Conservation (phyloP, 2,113 vertebrate genomes). For the Craseonycteris thonglongyai region DNA sequence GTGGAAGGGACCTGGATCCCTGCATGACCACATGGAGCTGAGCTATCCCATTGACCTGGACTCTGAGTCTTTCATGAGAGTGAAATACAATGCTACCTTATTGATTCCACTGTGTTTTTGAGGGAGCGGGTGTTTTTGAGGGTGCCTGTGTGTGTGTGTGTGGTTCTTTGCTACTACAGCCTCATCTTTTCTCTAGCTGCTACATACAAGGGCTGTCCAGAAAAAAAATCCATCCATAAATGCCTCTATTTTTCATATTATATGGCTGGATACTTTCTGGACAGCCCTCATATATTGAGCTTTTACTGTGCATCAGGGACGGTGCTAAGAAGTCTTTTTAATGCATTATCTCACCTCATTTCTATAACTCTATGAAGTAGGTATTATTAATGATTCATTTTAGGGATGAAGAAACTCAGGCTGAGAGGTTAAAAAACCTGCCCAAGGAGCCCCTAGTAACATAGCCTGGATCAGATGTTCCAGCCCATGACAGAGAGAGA, state of each 20-base stretch:
- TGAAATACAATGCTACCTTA: not conserved
- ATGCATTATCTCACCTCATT: not conserved
- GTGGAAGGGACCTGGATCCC: not conserved
- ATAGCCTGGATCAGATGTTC: not conserved
- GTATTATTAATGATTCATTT: not conserved
- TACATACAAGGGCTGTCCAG: too few species aligned
- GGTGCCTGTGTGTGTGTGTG: too few species aligned
- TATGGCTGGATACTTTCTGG: too few species aligned
- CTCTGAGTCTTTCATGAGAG: not conserved
- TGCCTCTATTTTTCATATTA: too few species aligned
- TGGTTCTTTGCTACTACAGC: not conserved
- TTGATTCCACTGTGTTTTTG: not conserved
- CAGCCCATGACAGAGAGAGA: not conserved
- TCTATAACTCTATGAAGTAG: not conserved
- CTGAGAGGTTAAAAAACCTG: not conserved
- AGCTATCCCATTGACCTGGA: not conserved
- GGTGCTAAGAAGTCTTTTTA: not conserved
- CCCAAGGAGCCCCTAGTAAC: not conserved
- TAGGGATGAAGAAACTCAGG: not conserved
- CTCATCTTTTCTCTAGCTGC: not conserved
- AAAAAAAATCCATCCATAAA: too few species aligned
- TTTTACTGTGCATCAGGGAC: not conserved
- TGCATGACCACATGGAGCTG: not conserved
- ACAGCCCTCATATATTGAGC: accelerated
- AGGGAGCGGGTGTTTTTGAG: too few species aligned